Base-by-base conservation (phyloP, 1,140 invertebrate genomes). In the Drosophila tsacasi region DNA sequence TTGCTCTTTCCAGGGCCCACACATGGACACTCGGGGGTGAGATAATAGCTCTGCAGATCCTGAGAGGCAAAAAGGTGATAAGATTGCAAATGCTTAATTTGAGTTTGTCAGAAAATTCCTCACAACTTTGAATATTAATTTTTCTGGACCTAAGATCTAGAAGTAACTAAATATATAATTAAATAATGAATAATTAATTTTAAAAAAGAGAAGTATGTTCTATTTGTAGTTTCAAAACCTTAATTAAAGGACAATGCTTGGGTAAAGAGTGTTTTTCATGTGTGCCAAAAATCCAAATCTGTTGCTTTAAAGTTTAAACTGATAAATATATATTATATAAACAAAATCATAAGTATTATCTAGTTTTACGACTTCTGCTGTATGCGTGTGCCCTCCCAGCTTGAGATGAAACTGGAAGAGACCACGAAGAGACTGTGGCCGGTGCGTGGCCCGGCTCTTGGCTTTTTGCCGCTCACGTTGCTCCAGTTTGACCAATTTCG, bases 401-500 rank as follows among this genome's bases (percentile, higher is more conserved):
- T 76, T 77, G 75, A 62, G 63, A 75, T 76, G 61, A 50, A 47
- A 57, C n/a, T 39, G 35, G 7, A 47, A 75, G 73, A 75, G 58
- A 19, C 23, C 44, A 39, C 21, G 54, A n/a, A 57, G 54, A 57
- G 54, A 57, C 32, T 30, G 23, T 42, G 4, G 50, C 50, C 40
- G n/a, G 58, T 60, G 65, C 42, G 50, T 39, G 17, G 46, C 15
- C 6, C 9, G 25, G 63, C 58, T 52, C 25, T 52, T 69, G 46
- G 58, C 40, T 32, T 47, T 27, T 61, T 61, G 35, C 47, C 62
- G 32, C 61, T 55, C 49, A 63, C 62, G 50, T 17, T 25, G 81
- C 83, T 76, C 83, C 40, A 71, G 67, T 71, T 83, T 87, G 27
- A 30, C 60, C 68, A 83, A 87, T 71, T 64, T 72, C 23, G 66